Conservation (phyloP, 2,888 invertebrate genomes). For the Eremobia ochroleuca region DNA sequence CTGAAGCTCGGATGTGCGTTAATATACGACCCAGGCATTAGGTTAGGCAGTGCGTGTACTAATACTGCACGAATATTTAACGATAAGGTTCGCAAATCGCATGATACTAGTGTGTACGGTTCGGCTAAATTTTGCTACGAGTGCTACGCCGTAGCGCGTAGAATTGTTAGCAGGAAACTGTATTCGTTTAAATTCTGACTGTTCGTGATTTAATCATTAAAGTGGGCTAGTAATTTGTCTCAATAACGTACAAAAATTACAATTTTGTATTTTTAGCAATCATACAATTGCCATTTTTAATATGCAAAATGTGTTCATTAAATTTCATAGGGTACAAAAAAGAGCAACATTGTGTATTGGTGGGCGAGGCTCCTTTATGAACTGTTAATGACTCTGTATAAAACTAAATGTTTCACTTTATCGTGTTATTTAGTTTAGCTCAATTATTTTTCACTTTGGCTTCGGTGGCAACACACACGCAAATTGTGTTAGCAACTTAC, state of each 20-base stretch:
- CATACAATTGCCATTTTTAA: not conserved
- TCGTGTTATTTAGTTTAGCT: constrained; percentile 26
- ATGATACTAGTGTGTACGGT: not conserved
- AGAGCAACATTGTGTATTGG: not conserved
- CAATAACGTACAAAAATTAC: not conserved
- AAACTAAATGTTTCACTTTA: constrained; percentile 9
- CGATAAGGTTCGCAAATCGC: not conserved
- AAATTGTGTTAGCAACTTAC: not conserved
- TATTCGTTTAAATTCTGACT: not conserved
- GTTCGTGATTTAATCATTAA: not conserved
- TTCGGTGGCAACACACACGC: not conserved
- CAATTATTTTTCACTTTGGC: constrained; percentile 9
- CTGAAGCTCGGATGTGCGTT: not conserved
- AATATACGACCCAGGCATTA: not conserved
- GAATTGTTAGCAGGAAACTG: not conserved
- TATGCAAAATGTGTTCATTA: not conserved
- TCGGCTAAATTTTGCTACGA: not conserved
- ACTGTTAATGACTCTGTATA: not conserved
- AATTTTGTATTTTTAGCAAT: not conserved
- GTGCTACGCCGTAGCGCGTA: constrained; percentile 1
- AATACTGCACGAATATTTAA: constrained; percentile 4
- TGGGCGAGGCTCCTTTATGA: not conserved
- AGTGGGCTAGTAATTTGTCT: too few species aligned
- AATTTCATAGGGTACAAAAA: not conserved
- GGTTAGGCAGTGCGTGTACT: not conserved